A percentile compares a stretch with the other conserved stretches of the same genome.
phyloP scores from a whole-genome alignment of 64 coral and sea anemone genomes.

The Dendrophyllia cribrosa region DNA sequence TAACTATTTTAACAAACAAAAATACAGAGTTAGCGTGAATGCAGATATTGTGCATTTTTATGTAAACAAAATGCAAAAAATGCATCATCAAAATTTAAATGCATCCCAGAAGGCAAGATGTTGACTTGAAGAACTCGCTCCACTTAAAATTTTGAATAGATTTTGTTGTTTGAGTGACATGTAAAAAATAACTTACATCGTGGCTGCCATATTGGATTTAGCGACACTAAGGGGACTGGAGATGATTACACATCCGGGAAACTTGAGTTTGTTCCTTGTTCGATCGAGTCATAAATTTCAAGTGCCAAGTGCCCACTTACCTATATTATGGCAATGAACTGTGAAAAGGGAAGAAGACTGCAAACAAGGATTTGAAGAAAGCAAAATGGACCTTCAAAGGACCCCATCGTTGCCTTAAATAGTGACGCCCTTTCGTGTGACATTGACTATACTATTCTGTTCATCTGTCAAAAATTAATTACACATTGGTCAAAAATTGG shows the following conservation, averaged over 20 bases:
- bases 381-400: conserved; percentile 53
- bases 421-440: not conserved
- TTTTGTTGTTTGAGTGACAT: not conserved
- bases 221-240: too few species aligned
- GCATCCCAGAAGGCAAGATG: not conserved
- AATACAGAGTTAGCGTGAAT: not conserved
- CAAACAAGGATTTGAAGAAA: conserved; percentile 52
- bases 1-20: too few species aligned
- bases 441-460: conserved; percentile 45
- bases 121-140: not conserved
- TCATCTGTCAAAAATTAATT: not conserved
- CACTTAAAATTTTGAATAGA: not conserved
- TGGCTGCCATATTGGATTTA: not conserved
- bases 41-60: not conserved
- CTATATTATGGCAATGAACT: not conserved
- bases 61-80: not conserved
- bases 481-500: conserved; percentile 11
- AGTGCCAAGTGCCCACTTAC: not conserved
- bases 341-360: conserved; percentile 9
- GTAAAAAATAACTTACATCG: too few species aligned
- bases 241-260: not conserved
- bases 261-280: not conserved
- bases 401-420: conserved; percentile 18
- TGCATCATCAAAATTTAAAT: not conserved
- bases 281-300: not conserved